Conservation (phyloP, 2,888 invertebrate genomes). For the Strigamia maritima region DNA sequence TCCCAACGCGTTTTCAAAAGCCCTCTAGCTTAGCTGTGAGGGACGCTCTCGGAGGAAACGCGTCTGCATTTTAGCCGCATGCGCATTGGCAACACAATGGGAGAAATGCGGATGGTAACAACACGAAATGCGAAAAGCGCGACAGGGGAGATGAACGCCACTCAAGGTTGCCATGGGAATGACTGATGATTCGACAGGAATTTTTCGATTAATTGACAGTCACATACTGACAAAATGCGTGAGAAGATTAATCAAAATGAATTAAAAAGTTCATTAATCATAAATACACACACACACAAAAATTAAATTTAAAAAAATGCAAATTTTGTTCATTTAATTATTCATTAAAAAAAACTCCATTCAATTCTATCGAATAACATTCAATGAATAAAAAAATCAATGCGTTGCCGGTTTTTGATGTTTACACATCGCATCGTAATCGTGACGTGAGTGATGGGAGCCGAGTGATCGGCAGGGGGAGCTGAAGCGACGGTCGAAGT, state of each 20-base stretch:
- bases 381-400: neutral
- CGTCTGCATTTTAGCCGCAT: slow-evolving; percentile 20
- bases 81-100: slow-evolving; percentile 23
- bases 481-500: neutral
- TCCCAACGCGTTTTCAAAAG: slow-evolving; percentile 6
- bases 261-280: too few relatives aligned
- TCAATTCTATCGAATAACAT: neutral
- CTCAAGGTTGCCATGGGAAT: neutral
- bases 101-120: neutral
- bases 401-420: too few relatives aligned
- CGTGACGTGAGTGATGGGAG: too few relatives aligned
- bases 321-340: too few relatives aligned
- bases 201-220: slow-evolving; percentile 1
- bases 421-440: too few relatives aligned
- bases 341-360: neutral
- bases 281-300: neutral
- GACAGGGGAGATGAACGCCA: neutral
- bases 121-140: neutral
- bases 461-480: neutral
- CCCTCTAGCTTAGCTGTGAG: neutral
- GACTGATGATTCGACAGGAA: neutral
- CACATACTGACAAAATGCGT: neutral
- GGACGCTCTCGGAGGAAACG: neutral
- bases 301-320: neutral
- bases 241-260: neutral